phyloP scores from a whole-genome alignment of 2,797 vertebrate species.

The Crenichthys baileyi region DNA sequence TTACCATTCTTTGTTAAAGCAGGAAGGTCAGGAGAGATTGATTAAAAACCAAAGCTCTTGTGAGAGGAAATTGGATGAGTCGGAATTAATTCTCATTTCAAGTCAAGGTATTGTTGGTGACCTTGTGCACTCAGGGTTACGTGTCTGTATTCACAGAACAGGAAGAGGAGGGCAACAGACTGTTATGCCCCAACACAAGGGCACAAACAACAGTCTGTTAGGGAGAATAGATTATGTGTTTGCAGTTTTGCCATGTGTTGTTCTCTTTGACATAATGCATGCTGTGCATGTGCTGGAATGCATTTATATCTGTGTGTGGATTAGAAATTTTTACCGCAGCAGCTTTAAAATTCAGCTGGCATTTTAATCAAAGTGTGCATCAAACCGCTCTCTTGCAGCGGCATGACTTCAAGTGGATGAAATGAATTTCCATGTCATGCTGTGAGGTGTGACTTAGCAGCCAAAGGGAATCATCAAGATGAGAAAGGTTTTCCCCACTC shows the following conservation, averaged over 20 bases:
- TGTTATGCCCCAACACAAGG: slow-evolving; percentile 4
- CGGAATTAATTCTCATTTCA: slow-evolving; percentile 23
- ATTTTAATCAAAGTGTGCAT: slow-evolving; percentile 47
- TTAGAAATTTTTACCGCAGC: slow-evolving; percentile 25
- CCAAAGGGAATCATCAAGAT: slow-evolving; percentile 24
- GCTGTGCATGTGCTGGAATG: no score
- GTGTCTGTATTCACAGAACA: slow-evolving; percentile 36
- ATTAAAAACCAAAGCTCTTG: slow-evolving; percentile 40
- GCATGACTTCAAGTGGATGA: slow-evolving; percentile 20
- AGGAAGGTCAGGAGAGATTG: slow-evolving; percentile 32
- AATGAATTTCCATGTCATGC: slow-evolving; percentile 19
- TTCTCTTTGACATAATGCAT: not conserved
- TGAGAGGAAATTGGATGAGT: slow-evolving; percentile 18
- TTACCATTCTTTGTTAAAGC: slow-evolving; percentile 14
- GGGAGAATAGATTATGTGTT: no score
- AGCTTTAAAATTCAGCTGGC: slow-evolving; percentile 21
- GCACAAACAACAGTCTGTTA: slow-evolving; percentile 6
- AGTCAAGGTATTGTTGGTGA: slow-evolving; percentile 8
- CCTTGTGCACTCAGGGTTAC: not conserved
- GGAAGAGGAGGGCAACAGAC: not conserved
- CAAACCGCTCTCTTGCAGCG: not conserved
- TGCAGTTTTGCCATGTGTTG: not conserved
- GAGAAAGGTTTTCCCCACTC: slow-evolving; percentile 16
- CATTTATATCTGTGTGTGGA: not conserved
- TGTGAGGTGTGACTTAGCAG: slow-evolving; percentile 32